Percentiles rank a stretch among this genome's conserved stretches.
Conservation (phyloP, 2,888 invertebrate genomes). For the Rhamphomyia laevipes region DNA sequence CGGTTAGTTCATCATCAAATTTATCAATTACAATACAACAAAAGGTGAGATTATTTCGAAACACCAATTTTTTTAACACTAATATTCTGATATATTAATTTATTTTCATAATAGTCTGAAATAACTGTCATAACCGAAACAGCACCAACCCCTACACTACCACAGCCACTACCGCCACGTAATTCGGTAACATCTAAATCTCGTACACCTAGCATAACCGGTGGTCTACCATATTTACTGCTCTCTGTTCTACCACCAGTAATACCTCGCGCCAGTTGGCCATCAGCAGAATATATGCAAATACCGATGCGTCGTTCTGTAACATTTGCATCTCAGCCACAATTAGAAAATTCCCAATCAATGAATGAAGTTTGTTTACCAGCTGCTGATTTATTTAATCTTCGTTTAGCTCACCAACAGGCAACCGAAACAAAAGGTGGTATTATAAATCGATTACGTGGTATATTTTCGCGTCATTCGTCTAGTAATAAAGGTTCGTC, state of each 20-base stretch:
- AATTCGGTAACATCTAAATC: conserved; percentile 20
- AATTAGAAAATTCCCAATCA: conserved; percentile 41
- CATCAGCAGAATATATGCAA: conserved; percentile 54
- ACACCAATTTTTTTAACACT: background rate
- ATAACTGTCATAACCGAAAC: conserved; percentile 28
- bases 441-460: conserved; percentile 41
- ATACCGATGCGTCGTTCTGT: conserved; percentile 47
- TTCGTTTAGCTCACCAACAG: conserved; percentile 42
- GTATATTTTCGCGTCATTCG: conserved; percentile 52
- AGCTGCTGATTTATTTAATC: conserved; percentile 46
- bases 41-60: conserved; percentile 20
- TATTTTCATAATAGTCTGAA: conserved; percentile 23
- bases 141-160: conserved; percentile 15
- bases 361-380: conserved; percentile 38
- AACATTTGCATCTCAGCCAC: conserved; percentile 54
- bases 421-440: conserved; percentile 44
- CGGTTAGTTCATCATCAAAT: conserved; percentile 42
- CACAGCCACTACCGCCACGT: background rate
- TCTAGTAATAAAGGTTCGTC: conserved; percentile 53
- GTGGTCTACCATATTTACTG: conserved; percentile 56
- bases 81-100: background rate
- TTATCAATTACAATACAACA: conserved; percentile 28
- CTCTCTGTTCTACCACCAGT: conserved; percentile 63
- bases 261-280: conserved; percentile 66
- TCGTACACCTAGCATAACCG: conserved; percentile 54